A percentile compares a stretch with the other conserved stretches of the same genome.
phyloP scores from a whole-genome alignment of 2,797 vertebrate genomes.

The Sylvia borin region DNA sequence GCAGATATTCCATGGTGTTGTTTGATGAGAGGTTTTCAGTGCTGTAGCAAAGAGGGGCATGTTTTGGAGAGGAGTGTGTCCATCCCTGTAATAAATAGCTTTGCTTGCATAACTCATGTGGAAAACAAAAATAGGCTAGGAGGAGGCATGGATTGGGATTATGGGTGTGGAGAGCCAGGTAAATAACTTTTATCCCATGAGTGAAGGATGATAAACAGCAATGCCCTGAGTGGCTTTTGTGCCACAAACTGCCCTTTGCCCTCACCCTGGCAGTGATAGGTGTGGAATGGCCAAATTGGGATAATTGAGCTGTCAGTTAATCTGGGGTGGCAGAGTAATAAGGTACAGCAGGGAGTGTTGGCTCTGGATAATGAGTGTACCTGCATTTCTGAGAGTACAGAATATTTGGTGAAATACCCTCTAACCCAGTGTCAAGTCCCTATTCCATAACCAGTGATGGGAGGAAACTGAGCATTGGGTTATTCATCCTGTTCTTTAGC shows the following conservation, averaged over 20 bases:
- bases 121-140: background rate
- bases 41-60: background rate
- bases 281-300: background rate
- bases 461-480: background rate
- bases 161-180: background rate
- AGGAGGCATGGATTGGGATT: background rate
- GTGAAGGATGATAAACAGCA: background rate
- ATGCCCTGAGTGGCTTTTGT: background rate
- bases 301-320: background rate
- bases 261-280: background rate
- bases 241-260: background rate
- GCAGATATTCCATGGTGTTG: background rate
- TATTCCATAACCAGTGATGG: background rate
- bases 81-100: background rate
- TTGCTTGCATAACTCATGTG: background rate
- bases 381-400: background rate
- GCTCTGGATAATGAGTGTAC: background rate
- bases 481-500: background rate
- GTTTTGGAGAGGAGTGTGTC: background rate
- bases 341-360: background rate
- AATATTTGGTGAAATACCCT: background rate
- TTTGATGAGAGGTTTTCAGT: background rate
- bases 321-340: background rate
- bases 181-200: background rate
- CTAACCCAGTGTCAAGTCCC: background rate